Evolutionary conservation across 2,797 vertebrate genomes (phyloP).

Genomic region (Myioborus miniatus): DNA sequence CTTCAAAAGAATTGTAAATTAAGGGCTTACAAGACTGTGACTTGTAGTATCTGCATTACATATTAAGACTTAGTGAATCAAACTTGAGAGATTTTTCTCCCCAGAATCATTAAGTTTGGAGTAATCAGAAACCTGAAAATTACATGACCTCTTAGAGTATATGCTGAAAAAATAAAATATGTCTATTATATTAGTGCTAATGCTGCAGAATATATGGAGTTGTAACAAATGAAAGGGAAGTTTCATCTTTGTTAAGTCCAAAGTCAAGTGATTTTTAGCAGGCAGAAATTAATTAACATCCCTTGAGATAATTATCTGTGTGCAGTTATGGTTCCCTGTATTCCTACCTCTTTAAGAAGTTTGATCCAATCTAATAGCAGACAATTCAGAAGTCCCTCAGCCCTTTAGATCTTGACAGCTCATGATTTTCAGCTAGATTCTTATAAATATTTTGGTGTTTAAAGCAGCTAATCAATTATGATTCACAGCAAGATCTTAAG

Average conservation of each 20-base stretch:
- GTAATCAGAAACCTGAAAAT: not conserved
- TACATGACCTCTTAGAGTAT: not conserved
- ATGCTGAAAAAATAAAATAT: not conserved
- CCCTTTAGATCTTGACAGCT: not conserved
- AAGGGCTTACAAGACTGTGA: not conserved
- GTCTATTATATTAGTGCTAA: not conserved
- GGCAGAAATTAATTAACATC: conserved; percentile 8
- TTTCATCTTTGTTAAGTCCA: not conserved
- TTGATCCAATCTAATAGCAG: not conserved
- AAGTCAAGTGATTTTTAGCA: conserved; percentile 15
- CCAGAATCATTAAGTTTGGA: not conserved
- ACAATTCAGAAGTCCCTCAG: not conserved
- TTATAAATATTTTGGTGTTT: not conserved
- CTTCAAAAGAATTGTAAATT: not conserved
- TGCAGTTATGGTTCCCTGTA: not conserved
- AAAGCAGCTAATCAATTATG: not conserved
- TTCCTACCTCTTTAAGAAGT: not conserved
- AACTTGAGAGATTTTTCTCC: not conserved
- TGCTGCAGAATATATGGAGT: not conserved
- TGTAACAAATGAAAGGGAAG: not conserved
- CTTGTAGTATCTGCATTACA: not conserved
- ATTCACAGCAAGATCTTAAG: not conserved
- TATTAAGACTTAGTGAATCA: not conserved
- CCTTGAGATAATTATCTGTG: not conserved
- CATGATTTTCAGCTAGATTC: not conserved